These are phyloP conservation scores for Sarcophaga caerulescens DNA, from an alignment of 2,888 invertebrate genomes.

Conservation along the genomic window DNA sequence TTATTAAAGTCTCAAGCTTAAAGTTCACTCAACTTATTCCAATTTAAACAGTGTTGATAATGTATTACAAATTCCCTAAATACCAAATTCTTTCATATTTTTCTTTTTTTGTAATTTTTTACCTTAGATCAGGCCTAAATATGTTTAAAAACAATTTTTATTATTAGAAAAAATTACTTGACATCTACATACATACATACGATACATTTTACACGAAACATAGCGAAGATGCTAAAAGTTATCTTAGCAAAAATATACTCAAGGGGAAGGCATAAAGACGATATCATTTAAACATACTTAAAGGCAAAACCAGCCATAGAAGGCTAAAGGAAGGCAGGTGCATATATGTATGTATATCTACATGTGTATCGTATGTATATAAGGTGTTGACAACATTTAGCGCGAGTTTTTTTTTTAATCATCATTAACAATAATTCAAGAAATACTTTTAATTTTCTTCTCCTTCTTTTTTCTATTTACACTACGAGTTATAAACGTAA, in stretches of 20 bases:
- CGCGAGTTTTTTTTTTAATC: slow-evolving; percentile 74
- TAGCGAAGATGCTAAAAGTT: slow-evolving; percentile 5
- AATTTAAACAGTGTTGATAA: not conserved
- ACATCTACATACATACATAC: slow-evolving; percentile 27
- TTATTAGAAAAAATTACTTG: slow-evolving; percentile 68
- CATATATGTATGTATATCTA: too few relatives aligned
- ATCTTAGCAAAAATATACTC: slow-evolving; percentile 38
- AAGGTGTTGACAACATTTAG: slow-evolving; percentile 66
- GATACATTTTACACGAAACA: not conserved
- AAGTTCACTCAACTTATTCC: slow-evolving; percentile 61
- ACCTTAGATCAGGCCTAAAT: slow-evolving; percentile 40
- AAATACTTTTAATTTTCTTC: slow-evolving; percentile 76
- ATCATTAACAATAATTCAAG: slow-evolving; percentile 80
- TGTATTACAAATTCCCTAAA: slow-evolving; percentile 60
- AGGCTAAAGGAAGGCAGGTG: not conserved
- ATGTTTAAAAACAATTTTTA: slow-evolving; percentile 66
- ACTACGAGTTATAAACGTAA: slow-evolving; percentile 60
- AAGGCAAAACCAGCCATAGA: not conserved
- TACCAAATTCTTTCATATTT: slow-evolving; percentile 46
- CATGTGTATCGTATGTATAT: not conserved
- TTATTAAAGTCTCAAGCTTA: not conserved
- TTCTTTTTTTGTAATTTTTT: slow-evolving; percentile 26
- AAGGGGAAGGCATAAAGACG: slow-evolving; percentile 24
- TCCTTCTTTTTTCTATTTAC: not conserved
- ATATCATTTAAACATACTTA: not conserved